Evolutionary conservation across 2,113 vertebrate genomes (phyloP), one percentile per base, ranked within the genome.

Genomic region (Zonotrichia leucophrys): DNA sequence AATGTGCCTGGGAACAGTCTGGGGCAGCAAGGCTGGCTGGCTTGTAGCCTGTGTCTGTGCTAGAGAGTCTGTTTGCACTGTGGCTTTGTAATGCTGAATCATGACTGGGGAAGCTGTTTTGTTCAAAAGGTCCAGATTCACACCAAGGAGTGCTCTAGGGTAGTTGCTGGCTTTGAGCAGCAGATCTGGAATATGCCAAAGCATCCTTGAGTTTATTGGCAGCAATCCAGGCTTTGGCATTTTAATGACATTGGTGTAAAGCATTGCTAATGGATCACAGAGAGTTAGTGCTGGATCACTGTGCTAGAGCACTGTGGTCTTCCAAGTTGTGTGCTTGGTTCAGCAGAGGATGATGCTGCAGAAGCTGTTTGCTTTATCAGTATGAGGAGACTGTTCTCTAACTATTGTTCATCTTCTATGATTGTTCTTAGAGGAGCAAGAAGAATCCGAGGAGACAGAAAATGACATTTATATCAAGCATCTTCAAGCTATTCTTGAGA

Each of bases 401-500:
- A 49, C 31, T 66, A 0, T 10, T 67, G 9, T 66, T 90, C 23
- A 27, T 85, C 18, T 62, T 77, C 79, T 52, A 7, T 74, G 39
- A 33, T 50, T 95, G 53, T 35, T 39, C 11, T 80, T 67, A 97
- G 98, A 98, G 90, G 96, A 97, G 95, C 83, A 95, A 64, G 92
- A 89, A 59, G 80, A 97, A 92, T 80, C 92, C 6, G 93, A 98
- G 75, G 96, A 90, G 27, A 27, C 44, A 31, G 94, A 94, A 35
- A 95, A 84, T 58, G 79, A 96, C n/a, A 83, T 95, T 69, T 97
- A 91, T 49, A 60, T 93, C 69, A 89, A 31, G 37, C 96, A 98
- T 70, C 96, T 99, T 81, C 97, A 98, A 97, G 97, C 96, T 27
- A 83, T 99, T 94, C 97, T 99, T 85, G 96, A 95, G 74, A 96